A percentile compares a stretch with the other conserved stretches of the same genome.
These are phyloP conservation scores for Aplysina aerophoba DNA, from an alignment of 37 sponge, comb jelly and placozoan species.

Conservation along the genomic window DNA sequence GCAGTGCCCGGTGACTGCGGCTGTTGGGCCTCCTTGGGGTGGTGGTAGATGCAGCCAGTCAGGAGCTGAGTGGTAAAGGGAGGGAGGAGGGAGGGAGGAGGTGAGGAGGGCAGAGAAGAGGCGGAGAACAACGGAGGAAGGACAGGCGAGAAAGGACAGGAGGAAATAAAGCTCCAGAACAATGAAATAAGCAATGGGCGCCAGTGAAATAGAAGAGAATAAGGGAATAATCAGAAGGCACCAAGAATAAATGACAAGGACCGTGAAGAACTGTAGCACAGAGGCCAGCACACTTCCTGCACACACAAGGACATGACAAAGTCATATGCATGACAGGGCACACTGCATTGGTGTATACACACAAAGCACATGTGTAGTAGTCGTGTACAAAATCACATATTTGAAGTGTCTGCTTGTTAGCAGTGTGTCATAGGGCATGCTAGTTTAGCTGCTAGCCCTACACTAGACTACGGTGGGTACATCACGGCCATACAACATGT, in stretches of 20 bases:
- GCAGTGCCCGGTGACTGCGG: not conserved
- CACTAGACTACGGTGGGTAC: no score
- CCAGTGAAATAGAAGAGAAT: not conserved
- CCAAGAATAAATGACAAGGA: no score
- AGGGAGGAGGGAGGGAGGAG: not conserved
- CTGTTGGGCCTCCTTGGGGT: not conserved
- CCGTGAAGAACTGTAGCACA: conserved; percentile 73
- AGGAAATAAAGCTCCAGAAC: not conserved
- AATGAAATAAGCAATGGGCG: not conserved
- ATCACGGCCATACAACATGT: no score
- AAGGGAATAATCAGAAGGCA: not conserved
- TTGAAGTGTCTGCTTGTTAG: no score
- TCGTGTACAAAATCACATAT: no score
- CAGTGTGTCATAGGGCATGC: no score
- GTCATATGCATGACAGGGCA: conserved; percentile 28
- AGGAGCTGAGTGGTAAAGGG: conserved; percentile 43
- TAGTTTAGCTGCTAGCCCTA: no score
- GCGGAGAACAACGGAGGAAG: no score
- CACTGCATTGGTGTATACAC: conserved; percentile 39
- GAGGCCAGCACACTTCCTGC: conserved; percentile 72
- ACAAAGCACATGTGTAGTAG: no score
- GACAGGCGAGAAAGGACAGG: no score
- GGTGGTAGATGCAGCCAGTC: conserved; percentile 61
- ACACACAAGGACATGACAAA: not conserved
- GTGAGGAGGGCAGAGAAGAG: not conserved